Evolutionary conservation across 2,797 vertebrate species (phyloP), one percentile per base, ranked within the genome.

Genomic region (Poeciliopsis turneri): DNA sequence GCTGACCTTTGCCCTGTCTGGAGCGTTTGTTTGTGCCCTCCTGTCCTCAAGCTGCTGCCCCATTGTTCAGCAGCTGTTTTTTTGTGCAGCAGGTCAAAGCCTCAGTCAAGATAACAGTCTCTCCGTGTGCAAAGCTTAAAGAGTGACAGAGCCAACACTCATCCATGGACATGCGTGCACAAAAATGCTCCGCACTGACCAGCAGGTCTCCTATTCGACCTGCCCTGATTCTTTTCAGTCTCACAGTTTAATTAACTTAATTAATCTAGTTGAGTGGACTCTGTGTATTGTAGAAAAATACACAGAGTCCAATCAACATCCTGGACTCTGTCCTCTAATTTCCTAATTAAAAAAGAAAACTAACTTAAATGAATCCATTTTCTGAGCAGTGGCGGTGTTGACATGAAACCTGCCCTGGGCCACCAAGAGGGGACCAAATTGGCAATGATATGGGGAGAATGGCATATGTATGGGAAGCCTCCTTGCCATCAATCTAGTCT

Each of bases 1-100:
- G 68, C 80, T 92, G 89, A 68, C 89, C 91, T 86, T 86, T 91
- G 83, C 86, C 87, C 90, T 72, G 74, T 85, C 82, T 59, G 77
- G 79, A 82, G 73, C 66, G 61, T 75, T 75, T 59, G 75, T 88
- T 59, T 86, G 75, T 79, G 66, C 72, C 76, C 46, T 15, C 83
- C 70, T 46, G 59, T 71, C 59, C 47, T 77, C 47, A 55, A 80
- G 74, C 25, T 47, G 73, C 72, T 77, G 76, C 66, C 41, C 75
- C 76, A 85, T 86, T 87, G 84, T 86, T 88, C 82, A 80, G 74
- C 78, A 80, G 82, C 55, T 45, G 76, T 47, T 83, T 79, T 39
- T 61, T 51, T 78, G 39, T 57, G 66, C 72, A 76, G 78, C 75
- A 39, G 49, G 59, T 78, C 49, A 81, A 69, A 79, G 53, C 76